Conservation (phyloP, 2,113 vertebrate genomes). For the Podarcis muralis region DNA sequence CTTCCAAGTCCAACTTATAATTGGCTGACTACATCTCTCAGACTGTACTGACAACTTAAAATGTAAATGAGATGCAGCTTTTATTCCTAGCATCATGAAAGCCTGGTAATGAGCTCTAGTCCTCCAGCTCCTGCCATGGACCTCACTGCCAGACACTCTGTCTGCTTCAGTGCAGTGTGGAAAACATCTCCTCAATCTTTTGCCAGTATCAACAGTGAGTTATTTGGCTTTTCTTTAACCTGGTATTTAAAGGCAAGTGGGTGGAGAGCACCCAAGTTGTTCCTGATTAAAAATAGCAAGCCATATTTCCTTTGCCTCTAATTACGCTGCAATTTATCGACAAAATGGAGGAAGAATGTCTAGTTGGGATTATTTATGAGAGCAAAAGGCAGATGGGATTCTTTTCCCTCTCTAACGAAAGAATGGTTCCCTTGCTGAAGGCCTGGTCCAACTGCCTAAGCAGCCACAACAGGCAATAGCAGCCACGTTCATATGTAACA, state of each 20-base stretch:
- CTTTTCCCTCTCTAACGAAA: background rate
- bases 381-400: background rate
- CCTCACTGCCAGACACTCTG: background rate
- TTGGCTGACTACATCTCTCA: background rate
- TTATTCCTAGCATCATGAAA: background rate
- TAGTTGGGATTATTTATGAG: slow-evolving; percentile 63
- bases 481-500: no score
- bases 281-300: slow-evolving; percentile 45
- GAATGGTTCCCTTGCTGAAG: slow-evolving; percentile 47
- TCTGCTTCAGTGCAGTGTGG: slow-evolving; percentile 21
- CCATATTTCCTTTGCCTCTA: slow-evolving; percentile 43
- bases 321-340: slow-evolving; percentile 63
- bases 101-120: background rate
- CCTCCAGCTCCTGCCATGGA: background rate
- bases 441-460: no score
- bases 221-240: slow-evolving; percentile 30
- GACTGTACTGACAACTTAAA: background rate
- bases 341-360: slow-evolving; percentile 42
- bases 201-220: slow-evolving; percentile 54
- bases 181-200: slow-evolving; percentile 39
- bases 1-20: background rate
- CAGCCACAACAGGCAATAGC: background rate
- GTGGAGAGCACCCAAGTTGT: slow-evolving; percentile 31
- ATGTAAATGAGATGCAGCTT: background rate
- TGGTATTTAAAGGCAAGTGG: slow-evolving; percentile 46